Percentiles rank a stretch among this genome's conserved stretches.
These are phyloP conservation scores for Trachops cirrhosus DNA, from an alignment of 2,797 vertebrate species.

Conservation along the genomic window DNA sequence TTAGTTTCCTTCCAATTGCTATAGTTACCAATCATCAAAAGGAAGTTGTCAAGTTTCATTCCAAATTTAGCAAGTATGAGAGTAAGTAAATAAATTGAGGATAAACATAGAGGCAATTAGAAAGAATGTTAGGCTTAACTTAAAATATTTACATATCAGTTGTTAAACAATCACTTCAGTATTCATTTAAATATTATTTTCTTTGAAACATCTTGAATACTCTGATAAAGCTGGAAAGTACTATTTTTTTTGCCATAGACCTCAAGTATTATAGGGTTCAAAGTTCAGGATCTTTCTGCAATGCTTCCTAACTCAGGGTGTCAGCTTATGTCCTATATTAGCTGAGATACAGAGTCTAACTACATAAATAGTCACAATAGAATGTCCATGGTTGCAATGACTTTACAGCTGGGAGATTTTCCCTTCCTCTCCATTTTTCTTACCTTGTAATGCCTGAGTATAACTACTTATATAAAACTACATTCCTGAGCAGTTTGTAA, in stretches of 20 bases:
- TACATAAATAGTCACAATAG: not conserved
- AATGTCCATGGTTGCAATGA: not conserved
- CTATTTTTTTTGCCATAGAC: not conserved
- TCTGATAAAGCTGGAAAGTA: conserved; percentile 3
- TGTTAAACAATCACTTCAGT: conserved; percentile 33
- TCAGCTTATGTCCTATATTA: not conserved
- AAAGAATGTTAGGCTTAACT: conserved; percentile 12
- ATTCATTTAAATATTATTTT: conserved; percentile 34
- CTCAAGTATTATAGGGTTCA: not conserved
- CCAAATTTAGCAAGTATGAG: conserved; percentile 43
- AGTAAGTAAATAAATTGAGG: conserved; percentile 40
- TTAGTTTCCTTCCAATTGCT: conserved; percentile 16
- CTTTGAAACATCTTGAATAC: not conserved
- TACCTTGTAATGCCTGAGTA: not conserved
- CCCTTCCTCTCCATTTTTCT: not conserved
- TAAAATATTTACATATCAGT: conserved; percentile 54
- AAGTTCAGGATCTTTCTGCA: not conserved
- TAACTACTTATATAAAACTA: not conserved
- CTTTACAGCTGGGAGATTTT: not conserved
- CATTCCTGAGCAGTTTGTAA: not conserved
- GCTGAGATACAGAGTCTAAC: not conserved
- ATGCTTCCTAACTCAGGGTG: not conserved
- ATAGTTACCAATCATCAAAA: conserved; percentile 24
- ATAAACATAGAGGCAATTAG: conserved; percentile 29
- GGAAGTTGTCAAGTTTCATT: conserved; percentile 14